Conservation (phyloP, 2,797 vertebrate species). For the Chanos chanos region DNA sequence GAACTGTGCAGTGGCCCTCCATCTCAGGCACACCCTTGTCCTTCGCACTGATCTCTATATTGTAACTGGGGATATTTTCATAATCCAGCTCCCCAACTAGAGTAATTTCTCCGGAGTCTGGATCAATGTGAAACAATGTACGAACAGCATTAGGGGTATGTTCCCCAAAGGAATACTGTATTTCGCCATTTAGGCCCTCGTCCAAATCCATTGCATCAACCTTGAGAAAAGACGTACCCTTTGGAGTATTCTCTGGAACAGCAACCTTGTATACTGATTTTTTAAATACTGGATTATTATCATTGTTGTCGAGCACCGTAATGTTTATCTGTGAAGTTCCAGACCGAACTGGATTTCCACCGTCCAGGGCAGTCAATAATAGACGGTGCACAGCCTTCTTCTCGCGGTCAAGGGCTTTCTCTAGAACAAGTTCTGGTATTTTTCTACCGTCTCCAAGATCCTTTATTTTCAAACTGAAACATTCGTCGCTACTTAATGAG, state of each 20-base stretch:
- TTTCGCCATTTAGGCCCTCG: conserved; percentile 60
- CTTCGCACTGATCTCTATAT: conserved; percentile 61
- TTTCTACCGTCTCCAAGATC: conserved; percentile 39
- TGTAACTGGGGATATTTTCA: conserved; percentile 57
- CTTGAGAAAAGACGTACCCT: conserved; percentile 34
- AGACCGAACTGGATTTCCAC: conserved; percentile 60
- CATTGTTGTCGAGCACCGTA: conserved; percentile 59
- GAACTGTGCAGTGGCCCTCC: conserved; percentile 48
- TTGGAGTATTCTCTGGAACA: conserved; percentile 49
- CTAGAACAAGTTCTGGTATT: conserved; percentile 58
- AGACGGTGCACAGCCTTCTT: conserved; percentile 55
- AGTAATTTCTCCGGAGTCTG: conserved; percentile 45
- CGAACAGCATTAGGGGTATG: conserved; percentile 33
- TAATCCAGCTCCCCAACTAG: conserved; percentile 55
- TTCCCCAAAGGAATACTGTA: conserved; percentile 42
- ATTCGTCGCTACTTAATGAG: conserved; percentile 38
- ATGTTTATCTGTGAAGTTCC: conserved; percentile 54
- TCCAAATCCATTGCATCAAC: conserved; percentile 60
- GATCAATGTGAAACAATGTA: conserved; percentile 45
- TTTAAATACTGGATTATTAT: conserved; percentile 62
- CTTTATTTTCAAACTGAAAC: conserved; percentile 54
- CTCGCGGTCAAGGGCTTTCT: conserved; percentile 65
- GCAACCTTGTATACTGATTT: conserved; percentile 48
- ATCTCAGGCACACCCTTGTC: conserved; percentile 59
- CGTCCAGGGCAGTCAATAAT: conserved; percentile 65